Percentiles rank a stretch among this genome's conserved stretches.
Evolutionary conservation across 92 coral and sea anemone species (phyloP).

Genomic region (Plumapathes pennacea): DNA sequence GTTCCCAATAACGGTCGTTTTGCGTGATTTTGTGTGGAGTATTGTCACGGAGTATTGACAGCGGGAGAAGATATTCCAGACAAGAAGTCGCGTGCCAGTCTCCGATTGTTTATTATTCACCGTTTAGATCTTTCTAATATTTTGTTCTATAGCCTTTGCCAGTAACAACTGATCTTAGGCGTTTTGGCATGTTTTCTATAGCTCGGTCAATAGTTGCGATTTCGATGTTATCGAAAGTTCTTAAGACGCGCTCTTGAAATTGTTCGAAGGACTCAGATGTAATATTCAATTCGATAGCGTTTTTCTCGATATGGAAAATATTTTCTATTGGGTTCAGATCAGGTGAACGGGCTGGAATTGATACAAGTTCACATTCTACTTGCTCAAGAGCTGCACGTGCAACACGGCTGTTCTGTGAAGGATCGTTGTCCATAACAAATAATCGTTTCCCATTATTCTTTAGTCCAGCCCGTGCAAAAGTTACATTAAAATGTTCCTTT

Average conservation of each 20-base stretch:
- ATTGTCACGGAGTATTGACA: no score
- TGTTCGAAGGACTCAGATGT: conserved; percentile 30
- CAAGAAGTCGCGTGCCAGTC: no score
- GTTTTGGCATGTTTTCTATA: conserved; percentile 35
- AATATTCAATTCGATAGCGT: conserved; percentile 18
- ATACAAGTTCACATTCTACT: conserved; percentile 30
- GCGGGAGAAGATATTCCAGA: no score
- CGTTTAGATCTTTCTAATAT: conserved; percentile 10
- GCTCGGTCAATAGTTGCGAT: conserved; percentile 13
- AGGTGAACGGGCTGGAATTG: conserved; percentile 27
- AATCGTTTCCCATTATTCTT: conserved; percentile 19
- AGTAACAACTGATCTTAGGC: conserved; percentile 6
- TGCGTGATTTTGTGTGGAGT: no score
- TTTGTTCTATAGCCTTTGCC: conserved; percentile 28
- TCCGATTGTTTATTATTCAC: no score
- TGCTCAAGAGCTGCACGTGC: conserved; percentile 27
- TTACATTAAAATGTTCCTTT: conserved; percentile 42
- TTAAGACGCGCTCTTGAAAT: conserved; percentile 31
- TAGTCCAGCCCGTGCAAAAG: conserved; percentile 49
- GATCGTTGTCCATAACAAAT: conserved; percentile 63
- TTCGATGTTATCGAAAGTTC: conserved; percentile 12
- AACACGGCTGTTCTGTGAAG: conserved; percentile 25
- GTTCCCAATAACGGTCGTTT: no score
- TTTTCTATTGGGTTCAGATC: conserved; percentile 37
- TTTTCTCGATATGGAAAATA: conserved; percentile 34